Base-by-base conservation (phyloP, 2,113 vertebrate species). In the Quiscalus mexicanus region DNA sequence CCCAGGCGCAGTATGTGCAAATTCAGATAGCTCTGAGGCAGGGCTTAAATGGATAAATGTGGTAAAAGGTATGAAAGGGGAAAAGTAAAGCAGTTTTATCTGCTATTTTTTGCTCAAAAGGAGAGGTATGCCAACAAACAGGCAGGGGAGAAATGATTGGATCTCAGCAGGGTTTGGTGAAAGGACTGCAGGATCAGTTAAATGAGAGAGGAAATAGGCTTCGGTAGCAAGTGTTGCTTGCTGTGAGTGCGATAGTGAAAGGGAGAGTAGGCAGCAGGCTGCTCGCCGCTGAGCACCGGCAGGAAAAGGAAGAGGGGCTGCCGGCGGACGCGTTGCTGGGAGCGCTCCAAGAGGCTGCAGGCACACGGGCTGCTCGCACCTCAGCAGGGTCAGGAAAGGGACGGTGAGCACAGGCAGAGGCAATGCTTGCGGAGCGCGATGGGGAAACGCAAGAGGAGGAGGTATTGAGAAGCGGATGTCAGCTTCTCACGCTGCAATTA, bases 341-440 rank as follows among this genome's bases (percentile, higher is more conserved):
- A n/a, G 69, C 11, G 6, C 49, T 27, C 8, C 49, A 3, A 23
- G 59, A 9, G 22, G 27, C 69, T 62, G 74, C n/a, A 9, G 64
- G 39, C 33, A 9, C 64, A 45, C 22, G 18, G 39, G 30, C 47
- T 62, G 64, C 56, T 70, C 20, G 19, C 47, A 17, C 28, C 74
- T 63, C 41, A 4, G 23, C 56, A 7, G 28, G 33, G 15, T 45
- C 10, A 7, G 75, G 41, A 53, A 39, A 37, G 28, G 39, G 23
- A 37, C 27, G 19, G 8, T 3, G 45, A 52, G 44, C 63, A 15
- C 53, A 10, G 37, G 37, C 5, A 2, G 37, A 31, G 37, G 11
- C 27, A 30, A 2, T 16, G 74, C 39, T 53, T 62, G 55, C 6
- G 4, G 47, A 39, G 15, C 4, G 6, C 4, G 0, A 19, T 9